These are phyloP conservation scores for Apeira syringaria DNA, from an alignment of 2,888 invertebrate species.

Conservation along the genomic window DNA sequence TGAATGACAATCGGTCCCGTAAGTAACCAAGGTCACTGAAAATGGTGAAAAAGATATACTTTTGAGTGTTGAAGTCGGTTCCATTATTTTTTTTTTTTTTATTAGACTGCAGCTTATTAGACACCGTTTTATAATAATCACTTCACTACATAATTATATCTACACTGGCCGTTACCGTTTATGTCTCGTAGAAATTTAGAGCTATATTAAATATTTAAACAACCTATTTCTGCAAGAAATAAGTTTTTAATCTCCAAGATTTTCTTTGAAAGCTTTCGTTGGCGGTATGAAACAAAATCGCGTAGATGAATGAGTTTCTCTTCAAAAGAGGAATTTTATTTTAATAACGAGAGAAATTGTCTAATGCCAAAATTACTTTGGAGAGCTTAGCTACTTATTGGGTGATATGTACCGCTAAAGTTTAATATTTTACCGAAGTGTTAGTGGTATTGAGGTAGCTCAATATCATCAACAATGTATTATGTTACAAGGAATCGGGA, in stretches of 20 bases:
- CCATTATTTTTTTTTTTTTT: too few relatives aligned
- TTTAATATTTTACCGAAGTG: background rate
- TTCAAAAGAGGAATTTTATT: background rate
- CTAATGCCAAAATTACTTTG: background rate
- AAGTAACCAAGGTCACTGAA: too few relatives aligned
- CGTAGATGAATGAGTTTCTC: background rate
- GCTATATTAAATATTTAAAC: too few relatives aligned
- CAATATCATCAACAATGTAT: background rate
- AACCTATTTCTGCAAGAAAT: background rate
- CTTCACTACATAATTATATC: too few relatives aligned
- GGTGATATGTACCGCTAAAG: background rate
- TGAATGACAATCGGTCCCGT: too few relatives aligned
- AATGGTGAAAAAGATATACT: too few relatives aligned
- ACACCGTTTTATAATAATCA: too few relatives aligned
- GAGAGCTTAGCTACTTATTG: too few relatives aligned
- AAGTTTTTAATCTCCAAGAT: slow-evolving; percentile 2
- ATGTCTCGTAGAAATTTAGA: too few relatives aligned
- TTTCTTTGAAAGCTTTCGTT: background rate
- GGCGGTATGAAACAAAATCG: background rate
- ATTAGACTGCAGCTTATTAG: too few relatives aligned
- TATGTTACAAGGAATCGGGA: background rate
- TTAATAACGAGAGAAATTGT: background rate
- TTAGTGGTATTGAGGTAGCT: background rate
- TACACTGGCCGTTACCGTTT: too few relatives aligned
- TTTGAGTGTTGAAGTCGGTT: too few relatives aligned